Conservation (phyloP, 2,888 invertebrate species). For the Microctonus aethiopoides region DNA sequence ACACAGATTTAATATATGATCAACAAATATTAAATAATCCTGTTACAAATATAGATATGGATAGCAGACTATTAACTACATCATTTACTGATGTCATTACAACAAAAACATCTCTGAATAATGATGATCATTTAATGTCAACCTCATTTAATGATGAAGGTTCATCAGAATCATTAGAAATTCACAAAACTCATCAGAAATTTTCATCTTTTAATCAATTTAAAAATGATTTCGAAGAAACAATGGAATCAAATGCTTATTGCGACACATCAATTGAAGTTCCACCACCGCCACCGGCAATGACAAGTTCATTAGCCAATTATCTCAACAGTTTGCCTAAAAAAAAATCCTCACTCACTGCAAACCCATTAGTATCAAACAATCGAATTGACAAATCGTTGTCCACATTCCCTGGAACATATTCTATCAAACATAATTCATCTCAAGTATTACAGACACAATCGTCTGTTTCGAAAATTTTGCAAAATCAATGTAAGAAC, state of each 20-base stretch:
- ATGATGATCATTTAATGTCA: constrained; percentile 53
- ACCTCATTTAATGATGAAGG: constrained; percentile 50
- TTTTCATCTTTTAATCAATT: not conserved
- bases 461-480: constrained; percentile 57
- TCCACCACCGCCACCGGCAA: constrained; percentile 55
- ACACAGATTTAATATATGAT: not conserved
- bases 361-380: constrained; percentile 54
- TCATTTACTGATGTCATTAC: constrained; percentile 49
- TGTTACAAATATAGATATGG: not conserved
- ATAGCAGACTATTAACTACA: constrained; percentile 17
- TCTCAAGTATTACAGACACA: constrained; percentile 53
- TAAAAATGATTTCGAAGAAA: constrained; percentile 38
- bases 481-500: constrained; percentile 53
- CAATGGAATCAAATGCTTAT: constrained; percentile 35
- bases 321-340: constrained; percentile 61
- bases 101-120: constrained; percentile 48
- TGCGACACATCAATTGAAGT: constrained; percentile 50
- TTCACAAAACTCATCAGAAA: constrained; percentile 25
- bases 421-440: not conserved
- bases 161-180: constrained; percentile 41
- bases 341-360: constrained; percentile 55
- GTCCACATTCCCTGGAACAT: constrained; percentile 46
- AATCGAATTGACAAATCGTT: constrained; percentile 53
- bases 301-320: constrained; percentile 58
- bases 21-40: no score